Base-by-base conservation (phyloP, 2,797 vertebrate genomes). In the Anabacerthia variegaticeps region DNA sequence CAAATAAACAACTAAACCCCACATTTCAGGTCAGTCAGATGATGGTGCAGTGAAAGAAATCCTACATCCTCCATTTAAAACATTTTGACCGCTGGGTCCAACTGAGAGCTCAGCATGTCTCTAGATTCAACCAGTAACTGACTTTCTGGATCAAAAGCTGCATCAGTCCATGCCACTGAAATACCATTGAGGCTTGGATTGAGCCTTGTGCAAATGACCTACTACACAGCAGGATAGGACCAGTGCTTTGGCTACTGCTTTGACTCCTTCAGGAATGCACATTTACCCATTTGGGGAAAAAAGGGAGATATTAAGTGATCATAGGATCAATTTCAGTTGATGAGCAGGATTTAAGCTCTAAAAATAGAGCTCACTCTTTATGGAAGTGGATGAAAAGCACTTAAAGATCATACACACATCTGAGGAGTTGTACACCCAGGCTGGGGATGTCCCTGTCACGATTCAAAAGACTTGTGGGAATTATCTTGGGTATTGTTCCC, bases 381-480 rank as follows among this genome's bases (percentile, higher is more conserved):
- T 0, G 0, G 5, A 15, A 66, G 6, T 18, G 8, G 4, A 24
- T 36, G 44, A 87, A 68, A 52, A 74, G 1, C 3, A 43, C 19
- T 3, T 59, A 15, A 81, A 75, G 18, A 28, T 19, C 24, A 32
- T 7, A 28, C 1, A 28, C 11, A 8, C 14, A 1, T 51, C n/a
- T 66, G 34, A 68, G 32, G 39, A 85, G 6, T 1, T 63, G 13
- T 16, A 43, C 14, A 19, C 11, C 7, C 3, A 3, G 17, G 4
- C 12, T 54, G 21, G 10, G 9, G 2, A 58, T 55, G 19, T 4
- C 12, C 26, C 74, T 39, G 15, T 3, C 66, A 37, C 43, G 18
- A 61, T 48, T 78, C 20, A 36, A 34, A 79, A 81, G 12, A 8
- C 3, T 21, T 76, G 17, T 11, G 37, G 19, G 24, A 63, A 30